Percentiles rank a stretch among this genome's conserved stretches.
Evolutionary conservation across 2,888 invertebrate species (phyloP).

Genomic region (Pollenia labialis): DNA sequence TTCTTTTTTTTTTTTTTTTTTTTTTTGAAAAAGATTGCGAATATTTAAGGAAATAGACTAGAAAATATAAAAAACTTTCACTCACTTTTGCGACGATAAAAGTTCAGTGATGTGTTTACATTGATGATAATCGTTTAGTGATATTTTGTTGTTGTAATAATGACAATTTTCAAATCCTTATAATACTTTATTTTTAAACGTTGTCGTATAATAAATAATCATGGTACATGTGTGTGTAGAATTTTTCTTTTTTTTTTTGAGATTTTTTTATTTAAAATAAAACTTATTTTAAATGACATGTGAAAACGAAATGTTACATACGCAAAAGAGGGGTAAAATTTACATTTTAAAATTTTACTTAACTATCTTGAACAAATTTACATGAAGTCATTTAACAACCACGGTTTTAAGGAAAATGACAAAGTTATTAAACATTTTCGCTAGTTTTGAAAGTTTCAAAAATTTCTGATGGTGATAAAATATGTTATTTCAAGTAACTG

Average conservation of each 20-base stretch:
- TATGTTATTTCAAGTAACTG: no score
- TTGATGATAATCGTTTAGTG: conserved; percentile 71
- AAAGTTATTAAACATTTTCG: no score
- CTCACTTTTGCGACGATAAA: conserved; percentile 65
- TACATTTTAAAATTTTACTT: conserved; percentile 12
- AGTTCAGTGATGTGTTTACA: conserved; percentile 59
- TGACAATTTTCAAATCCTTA: conserved; percentile 54
- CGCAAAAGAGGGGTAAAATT: conserved; percentile 3
- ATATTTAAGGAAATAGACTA: background rate
- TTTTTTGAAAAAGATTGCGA: background rate
- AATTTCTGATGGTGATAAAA: no score
- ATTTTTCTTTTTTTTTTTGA: background rate
- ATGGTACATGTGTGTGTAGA: conserved; percentile 37
- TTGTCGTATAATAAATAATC: conserved; percentile 45
- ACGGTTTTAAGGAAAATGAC: no score
- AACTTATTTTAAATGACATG: conserved; percentile 37
- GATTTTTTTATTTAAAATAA: conserved; percentile 14
- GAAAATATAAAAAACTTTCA: conserved; percentile 59
- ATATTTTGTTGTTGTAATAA: conserved; percentile 61
- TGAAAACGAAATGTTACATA: conserved; percentile 36
- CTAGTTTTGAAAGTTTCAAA: no score
- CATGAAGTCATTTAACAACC: conserved; percentile 11
- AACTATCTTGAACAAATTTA: conserved; percentile 1
- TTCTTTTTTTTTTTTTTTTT: conserved; percentile 5
- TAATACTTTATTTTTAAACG: conserved; percentile 32